Evolutionary conservation across 1,140 invertebrate genomes (phyloP).

Genomic region (Drosophila novamexicana): DNA sequence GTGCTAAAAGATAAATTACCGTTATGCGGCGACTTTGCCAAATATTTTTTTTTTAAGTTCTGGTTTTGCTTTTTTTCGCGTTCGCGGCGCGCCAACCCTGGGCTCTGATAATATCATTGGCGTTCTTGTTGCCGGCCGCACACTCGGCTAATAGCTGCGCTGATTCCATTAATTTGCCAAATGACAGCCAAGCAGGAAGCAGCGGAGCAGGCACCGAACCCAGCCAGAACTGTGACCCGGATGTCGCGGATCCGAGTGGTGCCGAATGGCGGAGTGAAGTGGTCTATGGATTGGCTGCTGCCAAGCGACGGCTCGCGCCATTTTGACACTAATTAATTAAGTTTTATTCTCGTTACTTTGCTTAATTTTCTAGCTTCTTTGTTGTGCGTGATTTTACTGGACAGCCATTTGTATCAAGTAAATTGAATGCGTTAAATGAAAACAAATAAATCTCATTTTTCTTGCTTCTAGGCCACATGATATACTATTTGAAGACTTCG

Average conservation of each 20-base stretch:
- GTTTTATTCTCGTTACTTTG: slow-evolving; percentile 52
- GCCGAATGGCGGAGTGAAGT: background rate
- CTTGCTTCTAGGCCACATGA: background rate
- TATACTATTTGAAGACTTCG: background rate
- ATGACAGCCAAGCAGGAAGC: slow-evolving; percentile 59
- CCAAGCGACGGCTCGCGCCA: slow-evolving; percentile 33
- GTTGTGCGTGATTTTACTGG: slow-evolving; percentile 32
- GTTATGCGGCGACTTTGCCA: slow-evolving; percentile 43
- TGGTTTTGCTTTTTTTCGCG: background rate
- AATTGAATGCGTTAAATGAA: slow-evolving; percentile 1
- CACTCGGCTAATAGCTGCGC: slow-evolving; percentile 73
- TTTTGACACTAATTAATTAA: slow-evolving; percentile 82
- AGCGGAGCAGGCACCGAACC: background rate
- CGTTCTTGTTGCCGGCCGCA: slow-evolving; percentile 47
- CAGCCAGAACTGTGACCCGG: slow-evolving; percentile 37
- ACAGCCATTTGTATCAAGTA: slow-evolving; percentile 9
- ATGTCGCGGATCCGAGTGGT: background rate
- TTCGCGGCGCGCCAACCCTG: background rate
- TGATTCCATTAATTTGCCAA: slow-evolving; percentile 82
- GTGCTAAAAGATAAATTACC: slow-evolving; percentile 81
- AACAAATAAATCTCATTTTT: slow-evolving; percentile 3
- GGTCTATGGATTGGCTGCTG: slow-evolving; percentile 7
- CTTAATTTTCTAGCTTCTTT: slow-evolving; percentile 2
- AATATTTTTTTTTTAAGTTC: slow-evolving; percentile 5
- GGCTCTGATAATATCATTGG: slow-evolving; percentile 33